Conservation (phyloP, 1,140 invertebrate species). For the Steinernema feltiae region DNA sequence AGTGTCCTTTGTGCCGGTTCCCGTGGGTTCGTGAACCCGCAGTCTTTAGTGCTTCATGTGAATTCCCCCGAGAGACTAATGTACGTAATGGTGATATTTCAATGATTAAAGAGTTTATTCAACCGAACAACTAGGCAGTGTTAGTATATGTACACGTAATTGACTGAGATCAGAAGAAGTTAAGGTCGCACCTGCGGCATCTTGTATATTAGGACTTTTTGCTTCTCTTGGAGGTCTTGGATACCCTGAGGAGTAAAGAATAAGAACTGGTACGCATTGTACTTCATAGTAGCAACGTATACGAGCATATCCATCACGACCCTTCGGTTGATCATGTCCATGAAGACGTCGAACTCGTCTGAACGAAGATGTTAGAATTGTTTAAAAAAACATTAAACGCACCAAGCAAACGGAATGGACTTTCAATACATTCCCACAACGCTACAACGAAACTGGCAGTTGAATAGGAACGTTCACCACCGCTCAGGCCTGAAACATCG, state of each 20-base stretch:
- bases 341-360: conserved; percentile 97
- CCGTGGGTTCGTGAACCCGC: neutral
- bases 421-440: conserved; percentile 80
- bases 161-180: neutral
- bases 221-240: conserved; percentile 30
- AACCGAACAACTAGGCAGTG: too few species aligned
- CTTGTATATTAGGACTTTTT: conserved; percentile 33
- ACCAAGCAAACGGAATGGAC: conserved; percentile 71
- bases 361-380: neutral
- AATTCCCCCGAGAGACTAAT: too few species aligned
- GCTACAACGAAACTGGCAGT: conserved; percentile 87
- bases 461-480: conserved; percentile 87
- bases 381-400: neutral
- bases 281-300: conserved; percentile 32
- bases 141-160: too few species aligned
- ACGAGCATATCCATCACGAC: conserved; percentile 40
- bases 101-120: too few species aligned
- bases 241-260: conserved; percentile 55
- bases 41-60: neutral
- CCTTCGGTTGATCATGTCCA: conserved; percentile 64
- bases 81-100: too few species aligned
- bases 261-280: conserved; percentile 47
- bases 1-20: neutral
- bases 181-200: conserved; percentile 37
- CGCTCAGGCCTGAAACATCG: conserved; percentile 66